Evolutionary conservation across 2,113 vertebrate species (phyloP).

Genomic region (Cromileptes altivelis): DNA sequence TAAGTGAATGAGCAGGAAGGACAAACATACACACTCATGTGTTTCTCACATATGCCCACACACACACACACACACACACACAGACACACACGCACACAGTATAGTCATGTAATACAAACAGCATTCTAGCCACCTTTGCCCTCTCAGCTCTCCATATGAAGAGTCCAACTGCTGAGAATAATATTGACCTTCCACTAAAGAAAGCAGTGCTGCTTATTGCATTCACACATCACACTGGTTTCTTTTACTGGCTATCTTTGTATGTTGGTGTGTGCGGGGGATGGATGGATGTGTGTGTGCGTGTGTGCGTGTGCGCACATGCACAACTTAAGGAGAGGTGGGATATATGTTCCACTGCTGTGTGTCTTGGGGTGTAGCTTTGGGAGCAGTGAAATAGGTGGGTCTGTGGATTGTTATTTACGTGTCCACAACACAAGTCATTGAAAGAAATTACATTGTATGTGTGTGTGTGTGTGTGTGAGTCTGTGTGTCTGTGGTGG

Average conservation of each 20-base stretch:
- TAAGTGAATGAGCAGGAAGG: constrained; percentile 60
- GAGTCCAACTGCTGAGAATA: constrained; percentile 58
- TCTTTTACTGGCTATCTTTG: constrained; percentile 26
- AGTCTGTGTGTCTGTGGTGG: neutral
- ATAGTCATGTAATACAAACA: constrained; percentile 39
- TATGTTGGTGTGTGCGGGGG: neutral
- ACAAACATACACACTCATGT: constrained; percentile 32
- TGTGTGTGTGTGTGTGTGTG: neutral
- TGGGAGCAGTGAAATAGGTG: neutral
- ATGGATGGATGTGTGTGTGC: neutral
- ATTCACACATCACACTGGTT: constrained; percentile 37
- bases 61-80: no score
- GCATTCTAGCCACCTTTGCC: constrained; percentile 54
- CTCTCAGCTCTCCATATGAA: constrained; percentile 40
- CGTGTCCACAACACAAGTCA: neutral
- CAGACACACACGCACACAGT: constrained; percentile 10
- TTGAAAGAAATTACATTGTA: neutral
- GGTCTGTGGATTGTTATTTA: neutral
- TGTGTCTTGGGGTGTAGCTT: neutral
- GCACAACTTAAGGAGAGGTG: neutral
- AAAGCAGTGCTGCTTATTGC: constrained; percentile 72
- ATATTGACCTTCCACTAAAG: constrained; percentile 78
- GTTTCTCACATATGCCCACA: neutral
- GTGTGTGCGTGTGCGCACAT: neutral
- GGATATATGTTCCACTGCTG: neutral